Conservation (phyloP, 2,797 vertebrate genomes). For the Myripristis jacobus region DNA sequence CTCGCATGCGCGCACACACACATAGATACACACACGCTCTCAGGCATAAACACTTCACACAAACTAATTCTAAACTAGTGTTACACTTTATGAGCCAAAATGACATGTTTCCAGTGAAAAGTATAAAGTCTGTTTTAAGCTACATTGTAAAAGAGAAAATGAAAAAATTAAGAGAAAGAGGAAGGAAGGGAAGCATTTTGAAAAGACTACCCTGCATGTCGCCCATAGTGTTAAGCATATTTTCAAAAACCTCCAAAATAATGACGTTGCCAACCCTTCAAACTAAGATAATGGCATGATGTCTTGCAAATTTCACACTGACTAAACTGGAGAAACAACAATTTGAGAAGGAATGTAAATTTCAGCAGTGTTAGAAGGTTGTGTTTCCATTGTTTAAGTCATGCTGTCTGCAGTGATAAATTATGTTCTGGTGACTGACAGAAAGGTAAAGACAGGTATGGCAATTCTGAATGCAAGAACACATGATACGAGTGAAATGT, state of each 20-base stretch:
- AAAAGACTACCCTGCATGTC: not conserved
- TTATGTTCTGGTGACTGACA: too few relatives aligned
- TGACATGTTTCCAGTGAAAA: slow-evolving; percentile 42
- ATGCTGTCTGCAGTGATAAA: too few relatives aligned
- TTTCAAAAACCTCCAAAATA: not conserved
- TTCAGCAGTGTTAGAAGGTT: too few relatives aligned
- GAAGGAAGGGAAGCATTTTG: not conserved
- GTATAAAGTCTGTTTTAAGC: slow-evolving; percentile 11
- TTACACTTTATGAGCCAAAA: slow-evolving; percentile 60
- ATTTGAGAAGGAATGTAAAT: too few relatives aligned
- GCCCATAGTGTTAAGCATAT: not conserved
- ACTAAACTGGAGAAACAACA: too few relatives aligned
- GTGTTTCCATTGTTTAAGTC: too few relatives aligned
- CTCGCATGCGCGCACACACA: slow-evolving; percentile 13
- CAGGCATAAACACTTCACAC: slow-evolving; percentile 39
- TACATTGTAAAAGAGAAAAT: not conserved
- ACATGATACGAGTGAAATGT: too few relatives aligned
- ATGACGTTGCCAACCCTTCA: not conserved
- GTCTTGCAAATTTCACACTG: too few relatives aligned
- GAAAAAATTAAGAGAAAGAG: slow-evolving; percentile 4
- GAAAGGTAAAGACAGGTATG: too few relatives aligned
- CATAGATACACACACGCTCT: slow-evolving; percentile 29
- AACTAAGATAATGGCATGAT: too few relatives aligned
- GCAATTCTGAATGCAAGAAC: too few relatives aligned
- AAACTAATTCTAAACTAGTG: slow-evolving; percentile 49